Base-by-base conservation (phyloP, 2,888 invertebrate genomes). In the Cephus rjabovi region DNA sequence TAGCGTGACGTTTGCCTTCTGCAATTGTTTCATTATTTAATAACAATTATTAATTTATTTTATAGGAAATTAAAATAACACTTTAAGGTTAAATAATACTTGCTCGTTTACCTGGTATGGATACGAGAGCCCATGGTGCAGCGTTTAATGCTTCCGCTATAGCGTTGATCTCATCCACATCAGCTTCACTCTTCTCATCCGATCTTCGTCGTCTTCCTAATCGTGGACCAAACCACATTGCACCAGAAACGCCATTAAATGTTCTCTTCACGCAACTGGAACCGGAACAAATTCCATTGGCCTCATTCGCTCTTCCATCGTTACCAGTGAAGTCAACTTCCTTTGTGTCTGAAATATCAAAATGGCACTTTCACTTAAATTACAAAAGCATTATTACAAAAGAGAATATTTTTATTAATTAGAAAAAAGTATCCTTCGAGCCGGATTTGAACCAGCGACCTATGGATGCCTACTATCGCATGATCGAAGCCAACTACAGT, bases 221-320 rank as follows among this genome's bases (percentile, higher is more conserved):
- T 79, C 93, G 90, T 1, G 93, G 93, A 2, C 93, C 93, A 81
- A 93, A 93, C 93, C 93, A 93, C 90, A 93, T 90, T 31, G 89
- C 90, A 33, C 89, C 87, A n/a, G 87, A 81, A 15, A 87, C 83
- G 12, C 86, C 84, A 74, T 86, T 86, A 23, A 85, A 82, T n/a
- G 82, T 85, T 30, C 88, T 86, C 69, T 86, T 86, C 11, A 81
- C 81, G 79, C 90, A 90, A 69, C 87, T 86, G 11, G 83, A 81
- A 1, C 88, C 90, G 35, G 80, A 79, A 79, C 90, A 90, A 11
- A 83, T 77, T 11, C 77, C 81, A 77, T 80, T 82, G 2, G 56
- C 76, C 31, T 81, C 82, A 12, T 80, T 83, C 35, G n/a, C 83
- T 56, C 77, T 1, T 80, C 82, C 56, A 80, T 33, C 6, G 77